Conservation (phyloP, 2,113 vertebrate genomes). For the Pica pica region DNA sequence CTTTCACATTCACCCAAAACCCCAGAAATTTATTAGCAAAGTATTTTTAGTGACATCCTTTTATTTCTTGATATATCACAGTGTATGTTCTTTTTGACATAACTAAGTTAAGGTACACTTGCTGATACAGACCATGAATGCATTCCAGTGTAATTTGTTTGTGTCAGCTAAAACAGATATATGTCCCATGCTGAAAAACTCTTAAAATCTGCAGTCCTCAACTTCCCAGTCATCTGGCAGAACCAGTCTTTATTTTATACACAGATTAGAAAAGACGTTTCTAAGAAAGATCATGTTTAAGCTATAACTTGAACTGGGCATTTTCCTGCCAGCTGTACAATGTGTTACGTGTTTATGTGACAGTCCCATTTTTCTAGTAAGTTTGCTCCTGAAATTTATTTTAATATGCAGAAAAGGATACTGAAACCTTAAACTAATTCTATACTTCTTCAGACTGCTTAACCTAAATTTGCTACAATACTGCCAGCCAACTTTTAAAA, state of each 20-base stretch:
- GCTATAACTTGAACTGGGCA: background rate
- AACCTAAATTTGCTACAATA: background rate
- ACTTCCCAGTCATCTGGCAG: background rate
- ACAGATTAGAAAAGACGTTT: background rate
- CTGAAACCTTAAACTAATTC: background rate
- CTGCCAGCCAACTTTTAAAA: background rate
- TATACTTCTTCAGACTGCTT: background rate
- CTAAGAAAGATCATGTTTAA: background rate
- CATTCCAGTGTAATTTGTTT: background rate
- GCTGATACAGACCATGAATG: background rate
- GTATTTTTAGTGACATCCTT: background rate
- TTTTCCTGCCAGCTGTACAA: background rate
- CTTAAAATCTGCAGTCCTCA: background rate
- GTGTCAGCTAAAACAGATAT: background rate
- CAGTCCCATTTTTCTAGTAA: background rate
- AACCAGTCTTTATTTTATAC: background rate
- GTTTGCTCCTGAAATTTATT: background rate
- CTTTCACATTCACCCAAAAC: background rate
- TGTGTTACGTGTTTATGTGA: background rate
- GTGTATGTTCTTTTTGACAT: background rate
- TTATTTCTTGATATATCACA: background rate
- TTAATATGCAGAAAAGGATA: background rate
- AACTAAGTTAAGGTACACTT: background rate
- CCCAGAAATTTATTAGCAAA: background rate
- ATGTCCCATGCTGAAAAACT: background rate